Evolutionary conservation across 37 sponge, comb jelly and placozoan species (phyloP).

Genomic region (Cladorhizidae sp.): DNA sequence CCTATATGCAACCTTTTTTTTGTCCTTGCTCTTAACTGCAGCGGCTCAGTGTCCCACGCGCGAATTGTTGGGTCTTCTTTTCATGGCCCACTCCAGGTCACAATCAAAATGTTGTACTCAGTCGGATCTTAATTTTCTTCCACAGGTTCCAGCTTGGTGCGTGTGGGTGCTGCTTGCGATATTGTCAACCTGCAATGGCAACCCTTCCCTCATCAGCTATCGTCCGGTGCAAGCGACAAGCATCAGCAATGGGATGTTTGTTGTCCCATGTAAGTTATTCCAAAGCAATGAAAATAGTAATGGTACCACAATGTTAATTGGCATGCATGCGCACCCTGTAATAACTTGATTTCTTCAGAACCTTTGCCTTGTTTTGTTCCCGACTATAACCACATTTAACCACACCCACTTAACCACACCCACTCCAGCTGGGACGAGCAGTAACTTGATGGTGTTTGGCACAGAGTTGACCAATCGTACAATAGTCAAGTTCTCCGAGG

Average conservation of each 20-base stretch:
- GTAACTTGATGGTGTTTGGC: slow-evolving; percentile 40
- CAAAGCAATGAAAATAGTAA: too few relatives aligned
- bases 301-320: neutral
- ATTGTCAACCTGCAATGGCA: neutral
- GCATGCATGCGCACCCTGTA: neutral
- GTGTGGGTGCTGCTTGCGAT: too few relatives aligned
- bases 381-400: neutral
- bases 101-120: too few relatives aligned
- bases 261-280: slow-evolving; percentile 8
- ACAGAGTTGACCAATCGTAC: slow-evolving; percentile 30
- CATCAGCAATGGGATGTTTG: slow-evolving; percentile 7
- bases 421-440: slow-evolving; percentile 3
- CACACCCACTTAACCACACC: too few relatives aligned
- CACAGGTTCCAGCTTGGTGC: too few relatives aligned
- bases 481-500: slow-evolving; percentile 14
- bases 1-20: too few relatives aligned
- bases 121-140: too few relatives aligned
- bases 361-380: too few relatives aligned
- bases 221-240: slow-evolving; percentile 6
- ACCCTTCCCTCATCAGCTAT: slow-evolving; percentile 4
- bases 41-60: too few relatives aligned
- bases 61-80: too few relatives aligned
- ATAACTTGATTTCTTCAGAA: neutral
- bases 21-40: too few relatives aligned
- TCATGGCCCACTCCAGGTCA: too few relatives aligned